Conservation (phyloP, 2,888 invertebrate genomes). For the Oligia strigilis region DNA sequence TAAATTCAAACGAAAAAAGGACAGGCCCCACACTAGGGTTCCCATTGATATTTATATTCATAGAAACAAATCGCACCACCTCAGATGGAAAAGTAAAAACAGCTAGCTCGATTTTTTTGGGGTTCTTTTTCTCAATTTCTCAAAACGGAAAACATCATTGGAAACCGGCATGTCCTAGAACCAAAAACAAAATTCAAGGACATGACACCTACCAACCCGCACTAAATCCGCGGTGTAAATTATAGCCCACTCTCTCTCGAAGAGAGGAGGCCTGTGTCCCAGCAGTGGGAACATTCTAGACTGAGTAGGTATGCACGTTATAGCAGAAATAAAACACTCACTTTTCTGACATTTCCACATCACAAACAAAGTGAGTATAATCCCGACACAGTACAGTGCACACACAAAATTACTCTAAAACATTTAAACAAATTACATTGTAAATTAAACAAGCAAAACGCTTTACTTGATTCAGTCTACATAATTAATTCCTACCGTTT, state of each 20-base stretch:
- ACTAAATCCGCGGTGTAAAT: background rate
- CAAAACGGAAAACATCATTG: too few species aligned
- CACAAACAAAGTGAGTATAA: conserved; percentile 6
- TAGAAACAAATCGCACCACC: background rate
- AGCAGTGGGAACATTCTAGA: too few species aligned
- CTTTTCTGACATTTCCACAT: background rate
- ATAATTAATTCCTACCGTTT: conserved; percentile 63
- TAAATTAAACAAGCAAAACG: conserved; percentile 50
- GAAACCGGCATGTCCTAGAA: background rate
- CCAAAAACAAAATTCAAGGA: background rate
- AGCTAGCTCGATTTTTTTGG: background rate
- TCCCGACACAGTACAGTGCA: conserved; percentile 5
- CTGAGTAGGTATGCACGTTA: too few species aligned
- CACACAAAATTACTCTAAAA: conserved; percentile 33
- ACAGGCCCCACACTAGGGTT: background rate
- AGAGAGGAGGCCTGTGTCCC: too few species aligned
- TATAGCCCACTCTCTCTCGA: background rate
- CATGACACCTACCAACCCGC: background rate
- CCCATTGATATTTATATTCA: background rate
- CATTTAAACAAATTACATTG: conserved; percentile 54
- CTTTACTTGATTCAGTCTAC: conserved; percentile 55
- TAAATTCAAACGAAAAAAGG: background rate
- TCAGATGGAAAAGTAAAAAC: background rate
- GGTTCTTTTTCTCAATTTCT: background rate
- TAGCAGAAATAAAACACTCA: too few species aligned